Evolutionary conservation across 2,888 invertebrate genomes (phyloP).

Genomic region (Neoscelio sp.): DNA sequence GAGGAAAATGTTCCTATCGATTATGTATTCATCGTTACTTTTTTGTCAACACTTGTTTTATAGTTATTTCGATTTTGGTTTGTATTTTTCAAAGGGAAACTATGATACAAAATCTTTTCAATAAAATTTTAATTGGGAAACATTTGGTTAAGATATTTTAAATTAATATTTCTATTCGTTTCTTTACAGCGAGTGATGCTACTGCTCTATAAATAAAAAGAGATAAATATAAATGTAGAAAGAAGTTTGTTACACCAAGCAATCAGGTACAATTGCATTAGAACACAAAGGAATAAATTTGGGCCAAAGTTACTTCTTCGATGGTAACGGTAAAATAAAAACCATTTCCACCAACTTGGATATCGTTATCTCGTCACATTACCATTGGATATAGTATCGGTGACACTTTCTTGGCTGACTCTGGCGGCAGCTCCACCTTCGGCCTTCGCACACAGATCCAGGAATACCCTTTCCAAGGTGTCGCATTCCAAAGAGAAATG

Average conservation of each 20-base stretch:
- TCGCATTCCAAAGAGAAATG: slow-evolving; percentile 86
- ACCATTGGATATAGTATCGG: slow-evolving; percentile 68
- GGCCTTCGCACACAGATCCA: slow-evolving; percentile 84
- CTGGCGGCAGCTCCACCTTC: slow-evolving; percentile 76
- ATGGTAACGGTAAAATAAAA: slow-evolving; percentile 7
- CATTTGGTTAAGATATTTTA: too few relatives aligned
- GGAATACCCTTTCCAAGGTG: slow-evolving; percentile 87
- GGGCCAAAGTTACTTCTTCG: background rate
- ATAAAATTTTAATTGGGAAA: too few relatives aligned
- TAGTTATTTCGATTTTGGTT: too few relatives aligned
- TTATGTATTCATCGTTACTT: slow-evolving; percentile 14
- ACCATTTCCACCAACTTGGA: too few relatives aligned
- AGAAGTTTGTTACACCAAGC: too few relatives aligned
- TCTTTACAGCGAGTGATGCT: too few relatives aligned
- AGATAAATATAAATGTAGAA: too few relatives aligned
- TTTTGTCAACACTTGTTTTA: too few relatives aligned
- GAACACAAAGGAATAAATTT: background rate
- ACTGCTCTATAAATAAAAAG: too few relatives aligned
- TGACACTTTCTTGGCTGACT: slow-evolving; percentile 70
- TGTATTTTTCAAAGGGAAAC: too few relatives aligned
- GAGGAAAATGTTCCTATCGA: slow-evolving; percentile 40
- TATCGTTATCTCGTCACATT: slow-evolving; percentile 41
- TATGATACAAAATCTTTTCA: too few relatives aligned
- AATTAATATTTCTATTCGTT: too few relatives aligned
- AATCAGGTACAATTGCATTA: background rate